Conservation (phyloP, 1,140 invertebrate species). For the Papilio polytes region DNA sequence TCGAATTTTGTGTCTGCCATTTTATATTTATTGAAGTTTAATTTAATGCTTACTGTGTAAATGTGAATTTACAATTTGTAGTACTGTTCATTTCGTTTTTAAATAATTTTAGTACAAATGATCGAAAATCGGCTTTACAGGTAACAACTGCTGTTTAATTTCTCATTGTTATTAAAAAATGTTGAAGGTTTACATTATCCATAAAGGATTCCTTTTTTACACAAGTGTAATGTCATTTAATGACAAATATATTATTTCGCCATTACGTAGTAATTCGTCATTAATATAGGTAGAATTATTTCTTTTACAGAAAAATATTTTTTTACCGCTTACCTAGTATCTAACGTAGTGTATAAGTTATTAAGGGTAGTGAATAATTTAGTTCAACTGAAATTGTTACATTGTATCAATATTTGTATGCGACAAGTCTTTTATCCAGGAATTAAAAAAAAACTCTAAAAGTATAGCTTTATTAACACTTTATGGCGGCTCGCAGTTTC, state of each 20-base stretch:
- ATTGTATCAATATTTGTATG: background rate
- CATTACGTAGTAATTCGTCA: slow-evolving; percentile 11
- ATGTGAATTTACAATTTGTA: too few relatives aligned
- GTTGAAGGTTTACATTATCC: background rate
- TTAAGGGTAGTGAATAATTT: slow-evolving; percentile 22
- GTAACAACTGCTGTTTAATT: too few relatives aligned
- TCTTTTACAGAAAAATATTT: slow-evolving; percentile 31
- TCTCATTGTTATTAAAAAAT: background rate
- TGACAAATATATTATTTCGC: background rate
- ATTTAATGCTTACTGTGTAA: too few relatives aligned
- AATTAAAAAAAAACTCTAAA: too few relatives aligned
- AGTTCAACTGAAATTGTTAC: background rate
- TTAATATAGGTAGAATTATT: slow-evolving; percentile 26
- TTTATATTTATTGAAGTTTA: too few relatives aligned
- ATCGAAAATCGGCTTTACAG: too few relatives aligned
- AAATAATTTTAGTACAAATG: too few relatives aligned
- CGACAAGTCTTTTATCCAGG: too few relatives aligned
- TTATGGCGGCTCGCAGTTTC: background rate
- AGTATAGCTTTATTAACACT: too few relatives aligned
- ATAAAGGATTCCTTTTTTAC: background rate
- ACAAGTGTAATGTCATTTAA: slow-evolving; percentile 6
- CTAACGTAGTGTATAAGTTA: slow-evolving; percentile 19
- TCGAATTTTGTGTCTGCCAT: too few relatives aligned
- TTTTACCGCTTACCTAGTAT: slow-evolving; percentile 34
- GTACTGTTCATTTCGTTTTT: too few relatives aligned